Base-by-base conservation (phyloP, 2,888 invertebrate genomes). In the Acheta domesticus region DNA sequence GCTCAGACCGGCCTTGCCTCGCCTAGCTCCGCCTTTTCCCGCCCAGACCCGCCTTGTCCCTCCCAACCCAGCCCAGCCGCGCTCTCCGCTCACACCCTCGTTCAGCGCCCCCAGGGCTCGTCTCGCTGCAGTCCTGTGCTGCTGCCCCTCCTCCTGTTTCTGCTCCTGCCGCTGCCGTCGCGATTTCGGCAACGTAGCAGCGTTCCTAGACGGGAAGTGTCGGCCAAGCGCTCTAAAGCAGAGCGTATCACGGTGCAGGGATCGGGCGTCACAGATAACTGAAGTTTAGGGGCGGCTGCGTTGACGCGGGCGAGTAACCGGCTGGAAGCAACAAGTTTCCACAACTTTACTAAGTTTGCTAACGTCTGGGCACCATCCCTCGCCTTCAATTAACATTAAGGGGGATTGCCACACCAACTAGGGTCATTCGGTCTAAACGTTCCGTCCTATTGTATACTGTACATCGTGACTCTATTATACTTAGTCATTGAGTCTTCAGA, bases 261-360 rank as follows among this genome's bases (percentile, higher is more conserved):
- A 62, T 62, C 14, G 16, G n/a, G 62, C 62, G 62, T 62, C 62
- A 62, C n/a, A 62, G 62, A 62, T 62, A 62, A n/a, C 62, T 62
- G 62, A 62, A 62, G 62, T 62, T 36, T 62, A 62, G 62, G 62
- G 62, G 8, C 62, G 62, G 62, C 62, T 62, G 62, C 62, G 62
- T 62, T 62, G 62, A 62, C 62, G 62, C 62, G n/a, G 62, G 62
- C 62, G 62, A 62, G 62, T 62, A 62, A 62, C 62, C 62, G 62
- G 62, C 62, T 62, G 62, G 62, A 62, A 62, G 62, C 62, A 62
- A 62, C 62, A 62, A 62, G 62, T 62, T 62, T 62, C 62, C 62
- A n/a, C 14, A 62, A 62, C 62, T 62, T 62, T 62, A 62, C 62
- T 14, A 62, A 62, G 62, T 62, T 62, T 16, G 62, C 62, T 62